A percentile compares a stretch with the other conserved stretches of the same genome.
Evolutionary conservation across 2,113 vertebrate species (phyloP).

Genomic region (Lepisosteus osseus): DNA sequence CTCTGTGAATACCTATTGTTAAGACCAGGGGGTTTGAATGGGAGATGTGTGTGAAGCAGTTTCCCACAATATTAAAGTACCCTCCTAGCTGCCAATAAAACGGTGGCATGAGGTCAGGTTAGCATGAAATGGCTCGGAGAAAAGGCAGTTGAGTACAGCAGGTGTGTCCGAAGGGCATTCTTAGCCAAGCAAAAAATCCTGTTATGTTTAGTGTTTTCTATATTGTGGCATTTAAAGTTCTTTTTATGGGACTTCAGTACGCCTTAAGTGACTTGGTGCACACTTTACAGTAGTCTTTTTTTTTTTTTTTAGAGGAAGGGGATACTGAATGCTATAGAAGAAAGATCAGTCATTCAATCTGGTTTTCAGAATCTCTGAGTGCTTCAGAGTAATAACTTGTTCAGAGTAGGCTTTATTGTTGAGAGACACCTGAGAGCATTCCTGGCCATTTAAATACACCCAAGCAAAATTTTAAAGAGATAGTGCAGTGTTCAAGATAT

Average conservation of each 20-base stretch:
- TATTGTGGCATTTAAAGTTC: background rate
- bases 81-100: slow-evolving; percentile 49
- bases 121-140: slow-evolving; percentile 23
- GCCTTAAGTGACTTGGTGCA: background rate
- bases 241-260: no score
- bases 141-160: background rate
- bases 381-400: slow-evolving; percentile 4
- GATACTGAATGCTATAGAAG: background rate
- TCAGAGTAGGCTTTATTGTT: background rate
- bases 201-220: background rate
- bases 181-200: no score
- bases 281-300: background rate
- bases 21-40: slow-evolving; percentile 47
- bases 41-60: slow-evolving; percentile 51
- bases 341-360: background rate
- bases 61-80: slow-evolving; percentile 72
- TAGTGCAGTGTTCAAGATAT: no score
- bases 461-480: background rate
- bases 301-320: background rate
- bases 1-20: slow-evolving; percentile 55
- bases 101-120: slow-evolving; percentile 49
- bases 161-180: background rate
- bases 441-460: slow-evolving; percentile 4
- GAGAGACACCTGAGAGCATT: slow-evolving; percentile 13
- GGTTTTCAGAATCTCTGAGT: background rate